A percentile compares a stretch with the other conserved stretches of the same genome.
Conservation (phyloP, 2,797 vertebrate species). For the Enteromius anoplus region DNA sequence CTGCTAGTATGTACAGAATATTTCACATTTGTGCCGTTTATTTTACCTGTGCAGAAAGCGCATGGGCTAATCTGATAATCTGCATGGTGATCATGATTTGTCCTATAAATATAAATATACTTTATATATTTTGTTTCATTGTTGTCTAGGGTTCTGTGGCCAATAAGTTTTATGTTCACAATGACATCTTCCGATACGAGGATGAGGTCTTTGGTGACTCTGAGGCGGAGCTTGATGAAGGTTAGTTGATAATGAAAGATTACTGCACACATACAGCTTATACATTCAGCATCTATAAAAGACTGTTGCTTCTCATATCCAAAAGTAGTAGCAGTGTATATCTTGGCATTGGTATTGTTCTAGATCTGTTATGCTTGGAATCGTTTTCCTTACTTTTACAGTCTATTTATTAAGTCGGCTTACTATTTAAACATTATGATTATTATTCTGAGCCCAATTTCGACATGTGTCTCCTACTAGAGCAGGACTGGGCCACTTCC, state of each 20-base stretch:
- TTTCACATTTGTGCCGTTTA: background rate
- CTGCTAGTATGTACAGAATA: background rate
- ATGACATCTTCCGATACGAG: slow-evolving; percentile 98
- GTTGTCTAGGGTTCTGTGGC: slow-evolving; percentile 91
- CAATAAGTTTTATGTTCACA: slow-evolving; percentile 99
- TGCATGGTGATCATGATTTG: background rate
- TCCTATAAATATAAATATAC: background rate
- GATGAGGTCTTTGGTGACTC: slow-evolving; percentile 99
- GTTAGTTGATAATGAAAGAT: slow-evolving; percentile 23
- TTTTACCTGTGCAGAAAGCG: background rate
- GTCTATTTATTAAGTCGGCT: background rate
- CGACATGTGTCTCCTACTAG: too few species aligned
- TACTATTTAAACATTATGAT: too few species aligned
- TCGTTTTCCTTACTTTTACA: background rate
- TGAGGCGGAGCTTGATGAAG: slow-evolving; percentile 89
- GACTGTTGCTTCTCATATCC: background rate
- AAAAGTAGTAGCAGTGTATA: background rate
- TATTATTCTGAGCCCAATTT: too few species aligned
- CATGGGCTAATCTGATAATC: background rate
- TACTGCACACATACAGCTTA: background rate
- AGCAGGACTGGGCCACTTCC: too few species aligned
- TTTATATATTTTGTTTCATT: background rate
- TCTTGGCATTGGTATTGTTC: background rate
- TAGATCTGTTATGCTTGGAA: background rate
- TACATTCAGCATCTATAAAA: background rate